Base-by-base conservation (phyloP, 1,140 invertebrate genomes). In the Drosophila orena region DNA sequence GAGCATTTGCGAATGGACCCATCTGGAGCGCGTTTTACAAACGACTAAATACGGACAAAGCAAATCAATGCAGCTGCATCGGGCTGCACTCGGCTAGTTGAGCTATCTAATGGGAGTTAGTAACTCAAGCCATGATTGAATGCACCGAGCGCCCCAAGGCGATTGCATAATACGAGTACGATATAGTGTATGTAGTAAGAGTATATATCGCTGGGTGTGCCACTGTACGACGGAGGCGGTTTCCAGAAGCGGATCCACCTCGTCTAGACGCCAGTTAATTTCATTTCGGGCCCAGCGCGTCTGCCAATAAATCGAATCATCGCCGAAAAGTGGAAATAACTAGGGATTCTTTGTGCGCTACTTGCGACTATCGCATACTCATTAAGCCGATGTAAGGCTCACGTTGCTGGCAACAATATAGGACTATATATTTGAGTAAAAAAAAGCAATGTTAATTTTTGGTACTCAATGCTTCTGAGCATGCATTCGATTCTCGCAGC, bases 271-370 rank as follows among this genome's bases (percentile, higher is more conserved):
- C 73, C 61, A 83, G 49, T 47, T 88, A 86, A 86, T 86, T 85
- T 86, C 70, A 83, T 86, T 86, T 88, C 50, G 40, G 75, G 66
- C 50, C 50, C 24, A 24, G 24, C 40, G 76, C 77, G 66, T 69
- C 83, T 86, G 79, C 65, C 83, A 79, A 83, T 72, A 88, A 86
- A 88, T 83, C 75, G 75, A 83, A 86, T 88, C 75, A 88, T 46
- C 47, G 8, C 46, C 17, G 42, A 53, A 66, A 52, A 20, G 46
- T 15, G 12, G 40, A 20, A 20, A 27, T 62, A 42, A 46, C 22
- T 34, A 57, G 4, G 12, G 2, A 22, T 35, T 35, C 2, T 30
- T 15, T 38, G 35, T 38, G 12, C 2, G 15, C 11, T 3, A 20
- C 5, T 62, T 4, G 14, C 62, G 64, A 68, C 59, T 64, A 12